Conservation (phyloP, 2,113 vertebrate genomes). For the Trachemys scripta region DNA sequence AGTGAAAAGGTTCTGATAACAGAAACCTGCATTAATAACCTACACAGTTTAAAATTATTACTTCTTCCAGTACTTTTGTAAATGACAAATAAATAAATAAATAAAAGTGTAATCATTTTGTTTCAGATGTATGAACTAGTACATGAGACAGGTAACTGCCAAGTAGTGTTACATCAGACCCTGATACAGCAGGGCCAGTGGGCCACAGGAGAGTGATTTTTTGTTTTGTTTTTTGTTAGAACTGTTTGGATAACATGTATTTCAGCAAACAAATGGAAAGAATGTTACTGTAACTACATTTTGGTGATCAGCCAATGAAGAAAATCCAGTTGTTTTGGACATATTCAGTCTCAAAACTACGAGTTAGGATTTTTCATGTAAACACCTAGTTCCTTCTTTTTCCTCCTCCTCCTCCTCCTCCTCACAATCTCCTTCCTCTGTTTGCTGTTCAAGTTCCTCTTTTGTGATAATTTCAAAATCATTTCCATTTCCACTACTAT, state of each 20-base stretch:
- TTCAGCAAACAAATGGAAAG: constrained; percentile 77
- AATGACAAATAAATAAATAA: constrained; percentile 35
- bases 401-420: constrained; percentile 80
- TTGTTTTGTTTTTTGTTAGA: neutral
- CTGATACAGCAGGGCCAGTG: no score
- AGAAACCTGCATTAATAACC: neutral
- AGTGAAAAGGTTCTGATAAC: neutral
- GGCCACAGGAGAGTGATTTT: no score
- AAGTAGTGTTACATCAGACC: constrained; percentile 40
- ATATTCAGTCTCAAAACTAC: constrained; percentile 79
- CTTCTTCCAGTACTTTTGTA: neutral
- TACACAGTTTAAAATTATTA: constrained; percentile 23
- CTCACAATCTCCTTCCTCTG: constrained; percentile 91
- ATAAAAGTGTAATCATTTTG: constrained; percentile 14
- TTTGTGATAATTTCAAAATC: constrained; percentile 99
- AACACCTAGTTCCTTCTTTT: constrained; percentile 77
- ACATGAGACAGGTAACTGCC: constrained; percentile 63
- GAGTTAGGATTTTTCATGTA: constrained; percentile 89
- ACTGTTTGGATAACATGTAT: constrained; percentile 75
- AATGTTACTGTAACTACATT: constrained; percentile 79
- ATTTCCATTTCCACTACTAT: constrained; percentile 97
- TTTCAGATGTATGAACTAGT: constrained; percentile 66
- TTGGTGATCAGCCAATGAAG: constrained; percentile 84
- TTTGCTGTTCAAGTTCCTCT: constrained; percentile 98
- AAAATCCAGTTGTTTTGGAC: constrained; percentile 85